Conservation (phyloP, 1,140 invertebrate genomes). For the Trigoniulus corallinus region DNA sequence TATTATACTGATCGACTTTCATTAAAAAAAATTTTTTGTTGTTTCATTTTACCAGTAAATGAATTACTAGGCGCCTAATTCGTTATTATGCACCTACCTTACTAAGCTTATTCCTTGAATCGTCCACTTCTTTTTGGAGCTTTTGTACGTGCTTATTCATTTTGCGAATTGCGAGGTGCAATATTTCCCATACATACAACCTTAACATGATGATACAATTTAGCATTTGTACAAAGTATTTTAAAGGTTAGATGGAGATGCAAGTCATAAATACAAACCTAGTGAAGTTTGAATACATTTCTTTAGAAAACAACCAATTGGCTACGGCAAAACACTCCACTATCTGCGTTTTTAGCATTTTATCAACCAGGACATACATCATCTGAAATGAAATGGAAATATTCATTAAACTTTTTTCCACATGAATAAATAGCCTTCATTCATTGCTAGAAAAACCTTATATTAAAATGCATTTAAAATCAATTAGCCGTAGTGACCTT, state of each 20-base stretch:
- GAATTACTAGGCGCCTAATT: slow-evolving; percentile 33
- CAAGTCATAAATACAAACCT: slow-evolving; percentile 36
- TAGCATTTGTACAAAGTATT: slow-evolving; percentile 6
- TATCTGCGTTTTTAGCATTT: slow-evolving; percentile 92
- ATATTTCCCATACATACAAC: slow-evolving; percentile 91
- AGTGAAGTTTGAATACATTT: slow-evolving; percentile 85
- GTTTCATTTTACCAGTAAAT: too few relatives aligned
- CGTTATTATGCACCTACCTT: slow-evolving; percentile 34
- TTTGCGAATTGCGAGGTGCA: slow-evolving; percentile 88
- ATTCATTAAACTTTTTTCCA: too few relatives aligned
- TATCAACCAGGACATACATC: slow-evolving; percentile 89
- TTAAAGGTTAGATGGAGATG: background rate
- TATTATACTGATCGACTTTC: too few relatives aligned
- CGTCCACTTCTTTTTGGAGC: slow-evolving; percentile 61
- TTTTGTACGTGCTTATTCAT: slow-evolving; percentile 90
- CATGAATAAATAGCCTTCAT: too few relatives aligned
- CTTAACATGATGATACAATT: slow-evolving; percentile 21
- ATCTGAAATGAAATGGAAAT: slow-evolving; percentile 46
- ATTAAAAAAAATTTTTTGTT: too few relatives aligned
- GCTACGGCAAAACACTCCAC: slow-evolving; percentile 92
- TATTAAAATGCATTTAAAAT: too few relatives aligned
- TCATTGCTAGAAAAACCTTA: too few relatives aligned
- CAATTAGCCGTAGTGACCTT: too few relatives aligned
- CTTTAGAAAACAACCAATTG: slow-evolving; percentile 96
- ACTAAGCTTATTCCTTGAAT: slow-evolving; percentile 66